phyloP scores from a whole-genome alignment of 2,888 invertebrate species.

The Ophraella communa region DNA sequence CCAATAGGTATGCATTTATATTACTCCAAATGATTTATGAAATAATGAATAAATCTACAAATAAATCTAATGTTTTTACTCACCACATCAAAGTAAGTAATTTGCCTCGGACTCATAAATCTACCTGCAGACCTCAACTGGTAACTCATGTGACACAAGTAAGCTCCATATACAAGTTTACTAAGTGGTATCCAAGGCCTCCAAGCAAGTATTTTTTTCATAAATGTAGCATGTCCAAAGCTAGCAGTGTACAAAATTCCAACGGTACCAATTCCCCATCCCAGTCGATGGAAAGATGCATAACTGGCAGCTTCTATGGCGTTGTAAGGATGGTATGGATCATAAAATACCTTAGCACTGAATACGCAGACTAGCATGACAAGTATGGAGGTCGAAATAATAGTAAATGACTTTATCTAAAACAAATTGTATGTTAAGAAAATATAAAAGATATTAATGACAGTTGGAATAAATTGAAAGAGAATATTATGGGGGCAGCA shows the following conservation, averaged over 20 bases:
- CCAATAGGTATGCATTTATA: no score
- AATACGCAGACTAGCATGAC: constrained; percentile 62
- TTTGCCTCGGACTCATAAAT: constrained; percentile 60
- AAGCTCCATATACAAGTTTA: constrained; percentile 64
- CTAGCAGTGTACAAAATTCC: constrained; percentile 63
- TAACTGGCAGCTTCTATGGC: constrained; percentile 65
- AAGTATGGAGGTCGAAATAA: constrained; percentile 56
- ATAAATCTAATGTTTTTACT: constrained; percentile 46
- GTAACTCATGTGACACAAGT: constrained; percentile 63
- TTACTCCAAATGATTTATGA: no score
- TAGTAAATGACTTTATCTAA: constrained; percentile 62
- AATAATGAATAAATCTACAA: background rate
- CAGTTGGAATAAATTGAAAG: no score
- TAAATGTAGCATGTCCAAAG: constrained; percentile 59
- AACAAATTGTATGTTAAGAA: constrained; percentile 22
- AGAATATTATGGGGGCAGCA: no score
- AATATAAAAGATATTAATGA: no score
- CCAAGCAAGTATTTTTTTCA: constrained; percentile 63
- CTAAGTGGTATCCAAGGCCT: constrained; percentile 67
- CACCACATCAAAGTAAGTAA: constrained; percentile 57
- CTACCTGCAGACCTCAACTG: constrained; percentile 63
- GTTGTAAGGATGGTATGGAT: constrained; percentile 61
- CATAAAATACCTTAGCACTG: constrained; percentile 63
- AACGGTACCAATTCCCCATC: constrained; percentile 64
- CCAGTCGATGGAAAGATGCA: constrained; percentile 65